phyloP scores from a whole-genome alignment of 2,888 invertebrate species.

The Meandrusa payeni region DNA sequence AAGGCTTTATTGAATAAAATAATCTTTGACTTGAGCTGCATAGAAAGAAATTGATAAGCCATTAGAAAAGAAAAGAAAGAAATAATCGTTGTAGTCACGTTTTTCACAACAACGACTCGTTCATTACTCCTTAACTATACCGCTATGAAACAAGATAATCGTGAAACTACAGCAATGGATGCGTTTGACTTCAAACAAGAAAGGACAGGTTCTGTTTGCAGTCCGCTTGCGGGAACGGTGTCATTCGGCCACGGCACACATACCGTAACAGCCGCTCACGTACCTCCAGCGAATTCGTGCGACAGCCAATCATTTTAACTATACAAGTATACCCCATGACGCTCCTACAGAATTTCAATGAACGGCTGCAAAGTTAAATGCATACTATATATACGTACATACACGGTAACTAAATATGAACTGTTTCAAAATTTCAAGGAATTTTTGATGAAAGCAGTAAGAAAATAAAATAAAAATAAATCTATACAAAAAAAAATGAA shows the following conservation, averaged over 20 bases:
- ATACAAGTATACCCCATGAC: neutral
- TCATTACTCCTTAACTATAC: slow-evolving; percentile 20
- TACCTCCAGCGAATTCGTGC: slow-evolving; percentile 45
- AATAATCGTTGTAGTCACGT: too few species aligned
- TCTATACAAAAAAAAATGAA: too few species aligned
- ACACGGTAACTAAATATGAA: too few species aligned
- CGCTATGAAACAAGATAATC: slow-evolving; percentile 21
- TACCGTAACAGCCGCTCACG: slow-evolving; percentile 56
- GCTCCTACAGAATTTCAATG: neutral
- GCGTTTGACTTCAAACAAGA: slow-evolving; percentile 34
- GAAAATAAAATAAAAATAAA: too few species aligned
- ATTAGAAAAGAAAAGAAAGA: slow-evolving; percentile 9
- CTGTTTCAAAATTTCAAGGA: too few species aligned
- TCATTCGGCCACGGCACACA: slow-evolving; percentile 73
- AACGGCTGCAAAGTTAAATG: too few species aligned
- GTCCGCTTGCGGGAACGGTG: slow-evolving; percentile 60
- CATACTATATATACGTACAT: too few species aligned
- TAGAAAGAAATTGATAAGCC: too few species aligned
- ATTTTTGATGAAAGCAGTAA: too few species aligned
- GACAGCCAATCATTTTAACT: slow-evolving; percentile 33
- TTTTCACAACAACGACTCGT: slow-evolving; percentile 14
- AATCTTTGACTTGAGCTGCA: too few species aligned
- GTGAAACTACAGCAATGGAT: slow-evolving; percentile 31
- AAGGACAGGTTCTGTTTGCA: slow-evolving; percentile 57
- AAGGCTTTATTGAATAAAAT: too few species aligned